Conservation (phyloP, 2,888 invertebrate genomes). For the Nemoura dubitans region DNA sequence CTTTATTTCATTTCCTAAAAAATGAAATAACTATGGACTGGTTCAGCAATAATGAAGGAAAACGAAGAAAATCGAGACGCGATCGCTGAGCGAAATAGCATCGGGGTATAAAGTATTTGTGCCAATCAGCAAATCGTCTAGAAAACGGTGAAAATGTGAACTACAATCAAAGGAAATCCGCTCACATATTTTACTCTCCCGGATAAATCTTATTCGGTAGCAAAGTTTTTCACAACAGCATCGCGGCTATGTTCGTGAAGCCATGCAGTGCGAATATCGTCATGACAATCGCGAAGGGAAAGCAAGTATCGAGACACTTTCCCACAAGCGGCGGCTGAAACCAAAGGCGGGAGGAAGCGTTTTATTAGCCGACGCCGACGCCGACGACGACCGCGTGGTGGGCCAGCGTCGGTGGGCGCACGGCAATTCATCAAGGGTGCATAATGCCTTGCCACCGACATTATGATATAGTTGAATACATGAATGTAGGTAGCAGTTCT, state of each 20-base stretch:
- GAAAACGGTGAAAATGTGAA: not conserved
- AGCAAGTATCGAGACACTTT: not conserved
- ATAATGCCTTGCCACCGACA: conserved; percentile 26
- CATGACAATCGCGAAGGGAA: not conserved
- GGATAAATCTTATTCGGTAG: not conserved
- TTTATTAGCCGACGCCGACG: not conserved
- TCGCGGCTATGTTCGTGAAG: not conserved
- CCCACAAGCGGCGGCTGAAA: not conserved
- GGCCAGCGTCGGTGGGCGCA: not conserved
- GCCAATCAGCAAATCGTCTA: conserved; percentile 12
- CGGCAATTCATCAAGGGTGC: conserved; percentile 30
- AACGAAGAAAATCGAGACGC: not conserved
- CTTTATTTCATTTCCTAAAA: conserved; percentile 30
- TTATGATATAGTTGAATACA: conserved; percentile 38
- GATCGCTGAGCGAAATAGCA: not conserved
- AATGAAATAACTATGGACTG: conserved; percentile 28
- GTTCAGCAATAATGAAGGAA: conserved; percentile 12
- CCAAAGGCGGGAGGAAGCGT: not conserved
- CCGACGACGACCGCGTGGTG: not conserved
- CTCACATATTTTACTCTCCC: not conserved
- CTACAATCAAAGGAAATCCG: not conserved
- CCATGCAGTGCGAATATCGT: not conserved
- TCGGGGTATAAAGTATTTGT: not conserved
- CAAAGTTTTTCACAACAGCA: not conserved
- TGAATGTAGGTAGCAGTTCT: conserved; percentile 27